Evolutionary conservation across 2,888 invertebrate genomes (phyloP).

Genomic region (Ichneumoninae sp.): DNA sequence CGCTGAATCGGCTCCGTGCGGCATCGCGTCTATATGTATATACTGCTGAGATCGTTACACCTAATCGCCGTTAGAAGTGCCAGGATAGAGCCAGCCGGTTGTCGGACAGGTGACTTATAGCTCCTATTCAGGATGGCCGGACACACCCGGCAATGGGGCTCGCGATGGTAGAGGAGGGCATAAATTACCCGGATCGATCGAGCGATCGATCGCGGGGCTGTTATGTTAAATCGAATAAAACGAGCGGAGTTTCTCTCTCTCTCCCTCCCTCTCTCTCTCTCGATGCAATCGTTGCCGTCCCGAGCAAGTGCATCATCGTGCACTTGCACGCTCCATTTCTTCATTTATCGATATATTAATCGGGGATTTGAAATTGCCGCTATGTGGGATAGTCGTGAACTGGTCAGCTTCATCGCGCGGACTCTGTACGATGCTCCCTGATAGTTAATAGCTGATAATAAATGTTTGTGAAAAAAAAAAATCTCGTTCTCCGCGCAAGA

Average conservation of each 20-base stretch:
- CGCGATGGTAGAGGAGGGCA: conserved; percentile 47
- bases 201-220: conserved; percentile 59
- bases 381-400: conserved; percentile 25
- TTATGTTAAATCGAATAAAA: conserved; percentile 63
- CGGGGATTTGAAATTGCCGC: conserved; percentile 49
- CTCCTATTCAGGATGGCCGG: conserved; percentile 77
- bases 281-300: conserved; percentile 32
- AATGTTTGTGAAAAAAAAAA: not conserved
- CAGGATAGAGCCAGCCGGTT: conserved; percentile 48
- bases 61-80: conserved; percentile 47
- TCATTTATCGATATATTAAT: conserved; percentile 64
- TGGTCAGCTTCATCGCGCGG: not conserved
- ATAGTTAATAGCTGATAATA: conserved; percentile 11
- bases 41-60: conserved; percentile 67
- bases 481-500: not conserved
- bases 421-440: not conserved
- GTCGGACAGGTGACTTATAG: conserved; percentile 82
- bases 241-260: conserved; percentile 34
- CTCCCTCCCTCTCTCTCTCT: not conserved
- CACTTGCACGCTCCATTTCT: conserved; percentile 67
- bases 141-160: conserved; percentile 50
- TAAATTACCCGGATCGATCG: conserved; percentile 66
- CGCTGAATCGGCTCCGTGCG: conserved; percentile 7
- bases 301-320: conserved; percentile 61
- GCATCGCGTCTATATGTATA: not conserved